These are phyloP conservation scores for Camptogramma bilineatum DNA, from an alignment of 2,888 invertebrate species.

Conservation along the genomic window DNA sequence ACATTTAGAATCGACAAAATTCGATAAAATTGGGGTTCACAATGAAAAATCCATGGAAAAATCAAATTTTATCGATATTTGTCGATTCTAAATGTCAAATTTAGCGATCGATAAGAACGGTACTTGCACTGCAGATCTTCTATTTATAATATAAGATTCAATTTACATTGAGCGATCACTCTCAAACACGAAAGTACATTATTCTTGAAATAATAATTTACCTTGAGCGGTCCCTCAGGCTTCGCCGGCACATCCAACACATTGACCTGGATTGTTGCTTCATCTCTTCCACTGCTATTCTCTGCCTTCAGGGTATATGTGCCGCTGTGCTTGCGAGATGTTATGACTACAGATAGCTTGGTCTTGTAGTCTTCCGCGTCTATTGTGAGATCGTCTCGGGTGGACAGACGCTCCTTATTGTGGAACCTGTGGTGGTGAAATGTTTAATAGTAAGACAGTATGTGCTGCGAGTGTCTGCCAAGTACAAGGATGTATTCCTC, in stretches of 20 bases:
- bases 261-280: conserved; percentile 92
- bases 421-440: conserved; percentile 84
- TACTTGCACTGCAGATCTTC: too few species aligned
- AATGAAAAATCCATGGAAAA: too few species aligned
- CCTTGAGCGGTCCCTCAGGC: conserved; percentile 96
- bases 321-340: conserved; percentile 92
- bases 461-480: not conserved
- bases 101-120: too few species aligned
- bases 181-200: too few species aligned
- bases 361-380: conserved; percentile 94
- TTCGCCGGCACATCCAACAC: conserved; percentile 96
- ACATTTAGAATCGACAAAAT: too few species aligned
- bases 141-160: too few species aligned
- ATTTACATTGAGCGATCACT: conserved; percentile 86
- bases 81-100: too few species aligned
- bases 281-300: conserved; percentile 95
- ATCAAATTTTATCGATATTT: too few species aligned
- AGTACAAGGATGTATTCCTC: too few species aligned
- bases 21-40: too few species aligned
- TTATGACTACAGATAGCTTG: conserved; percentile 90
- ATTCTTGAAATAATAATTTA: conserved; percentile 60
- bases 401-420: conserved; percentile 92
- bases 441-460: not conserved
- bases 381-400: conserved; percentile 88
- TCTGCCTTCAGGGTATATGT: conserved; percentile 94